Percentiles rank a stretch among this genome's conserved stretches.
phyloP scores from a whole-genome alignment of 2,113 vertebrate genomes.

The Cygnus atratus region DNA sequence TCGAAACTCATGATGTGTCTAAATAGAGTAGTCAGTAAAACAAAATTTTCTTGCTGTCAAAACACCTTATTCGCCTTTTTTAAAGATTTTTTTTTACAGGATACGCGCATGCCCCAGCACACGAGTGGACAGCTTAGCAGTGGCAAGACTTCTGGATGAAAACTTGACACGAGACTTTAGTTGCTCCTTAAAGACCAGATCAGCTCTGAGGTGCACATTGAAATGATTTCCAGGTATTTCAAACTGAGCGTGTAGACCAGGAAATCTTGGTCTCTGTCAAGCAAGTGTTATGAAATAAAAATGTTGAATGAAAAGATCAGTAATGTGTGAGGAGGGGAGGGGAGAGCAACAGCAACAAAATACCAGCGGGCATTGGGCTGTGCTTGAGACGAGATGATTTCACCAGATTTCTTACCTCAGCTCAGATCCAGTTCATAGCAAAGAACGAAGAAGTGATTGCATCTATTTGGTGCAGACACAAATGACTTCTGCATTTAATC shows the following conservation, averaged over 20 bases:
- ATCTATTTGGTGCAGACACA: not conserved
- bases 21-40: not conserved
- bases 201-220: not conserved
- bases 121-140: not conserved
- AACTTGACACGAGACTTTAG: not conserved
- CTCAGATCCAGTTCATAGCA: not conserved
- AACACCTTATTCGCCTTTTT: not conserved
- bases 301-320: not conserved
- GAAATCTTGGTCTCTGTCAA: not conserved
- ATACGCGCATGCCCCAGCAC: not conserved
- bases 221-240: not conserved
- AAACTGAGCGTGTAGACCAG: not conserved
- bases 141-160: not conserved
- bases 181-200: not conserved
- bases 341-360: not conserved
- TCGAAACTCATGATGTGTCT: not conserved
- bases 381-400: not conserved
- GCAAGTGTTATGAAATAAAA: not conserved
- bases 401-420: rapidly evolving
- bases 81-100: not conserved
- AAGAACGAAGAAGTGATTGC: not conserved
- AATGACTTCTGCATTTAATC: not conserved
- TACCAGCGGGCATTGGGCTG: not conserved
- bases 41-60: not conserved
- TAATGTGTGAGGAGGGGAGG: not conserved